phyloP scores from a whole-genome alignment of 1,140 invertebrate genomes.

The Delia radicum region DNA sequence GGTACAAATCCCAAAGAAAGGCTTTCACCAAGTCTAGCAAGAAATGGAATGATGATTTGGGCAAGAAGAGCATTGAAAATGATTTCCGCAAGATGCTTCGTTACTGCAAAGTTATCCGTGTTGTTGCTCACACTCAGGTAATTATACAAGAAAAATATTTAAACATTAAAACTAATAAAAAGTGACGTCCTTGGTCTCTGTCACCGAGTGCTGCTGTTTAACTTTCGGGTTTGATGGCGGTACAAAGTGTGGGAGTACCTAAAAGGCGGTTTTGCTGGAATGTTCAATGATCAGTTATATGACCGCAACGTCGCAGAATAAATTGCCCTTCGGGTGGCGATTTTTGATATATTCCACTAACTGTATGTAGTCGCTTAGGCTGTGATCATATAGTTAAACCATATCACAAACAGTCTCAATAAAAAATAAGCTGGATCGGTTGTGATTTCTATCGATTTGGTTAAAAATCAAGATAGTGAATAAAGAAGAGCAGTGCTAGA shows the following conservation, averaged over 20 bases:
- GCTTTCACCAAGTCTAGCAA: slow-evolving; percentile 98
- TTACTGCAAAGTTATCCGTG: slow-evolving; percentile 95
- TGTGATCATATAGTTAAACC: slow-evolving; percentile 69
- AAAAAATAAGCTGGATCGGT: neutral
- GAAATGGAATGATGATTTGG: slow-evolving; percentile 97
- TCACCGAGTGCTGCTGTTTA: slow-evolving; percentile 28
- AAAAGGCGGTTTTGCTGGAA: slow-evolving; percentile 54
- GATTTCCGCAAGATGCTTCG: slow-evolving; percentile 97
- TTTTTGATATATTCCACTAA: slow-evolving; percentile 69
- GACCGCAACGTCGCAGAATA: slow-evolving; percentile 63
- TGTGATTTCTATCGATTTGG: no score
- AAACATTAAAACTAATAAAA: neutral
- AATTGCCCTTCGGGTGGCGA: slow-evolving; percentile 61
- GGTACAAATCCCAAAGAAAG: slow-evolving; percentile 99
- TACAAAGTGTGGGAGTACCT: slow-evolving; percentile 42
- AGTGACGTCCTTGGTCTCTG: slow-evolving; percentile 52
- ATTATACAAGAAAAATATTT: slow-evolving; percentile 33
- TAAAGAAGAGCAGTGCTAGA: no score
- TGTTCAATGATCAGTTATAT: slow-evolving; percentile 47
- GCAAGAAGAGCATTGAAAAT: slow-evolving; percentile 94
- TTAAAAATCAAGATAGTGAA: no score
- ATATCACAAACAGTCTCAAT: slow-evolving; percentile 64
- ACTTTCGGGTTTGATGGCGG: slow-evolving; percentile 26
- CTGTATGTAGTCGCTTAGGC: slow-evolving; percentile 68
- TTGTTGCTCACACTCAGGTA: slow-evolving; percentile 98